Evolutionary conservation across 2,888 invertebrate genomes (phyloP).

Genomic region (Pandemis cinnamomeana): DNA sequence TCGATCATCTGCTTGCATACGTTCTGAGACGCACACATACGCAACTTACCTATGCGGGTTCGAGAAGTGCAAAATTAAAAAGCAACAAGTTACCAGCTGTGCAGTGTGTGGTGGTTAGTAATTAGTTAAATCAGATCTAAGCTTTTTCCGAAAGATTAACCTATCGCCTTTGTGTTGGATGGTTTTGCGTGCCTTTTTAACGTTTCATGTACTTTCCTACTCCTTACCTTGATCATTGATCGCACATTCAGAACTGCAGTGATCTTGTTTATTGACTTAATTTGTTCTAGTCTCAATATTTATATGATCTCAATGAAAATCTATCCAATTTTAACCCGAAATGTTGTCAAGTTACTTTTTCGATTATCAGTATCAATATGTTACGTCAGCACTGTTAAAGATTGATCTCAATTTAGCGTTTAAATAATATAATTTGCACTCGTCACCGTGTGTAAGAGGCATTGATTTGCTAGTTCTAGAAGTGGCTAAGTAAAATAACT

Average conservation of each 20-base stretch:
- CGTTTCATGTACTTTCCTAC: conserved; percentile 47
- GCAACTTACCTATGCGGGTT: not conserved
- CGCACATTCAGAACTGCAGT: conserved; percentile 42
- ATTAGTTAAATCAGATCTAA: conserved; percentile 22
- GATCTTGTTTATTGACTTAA: not conserved
- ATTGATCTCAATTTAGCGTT: conserved; percentile 28
- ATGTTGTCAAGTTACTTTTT: conserved; percentile 18
- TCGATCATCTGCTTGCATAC: not conserved
- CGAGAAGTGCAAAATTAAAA: not conserved
- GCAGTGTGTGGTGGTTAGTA: not conserved
- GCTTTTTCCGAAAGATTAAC: conserved; percentile 14
- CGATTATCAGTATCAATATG: conserved; percentile 13
- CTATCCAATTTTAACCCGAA: not conserved
- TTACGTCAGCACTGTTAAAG: conserved; percentile 16
- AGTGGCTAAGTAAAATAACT: not conserved
- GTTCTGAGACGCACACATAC: not conserved
- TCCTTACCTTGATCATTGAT: conserved; percentile 48
- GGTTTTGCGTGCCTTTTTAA: conserved; percentile 65
- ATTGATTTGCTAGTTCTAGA: not conserved
- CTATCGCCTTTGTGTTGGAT: conserved; percentile 56
- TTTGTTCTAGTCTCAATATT: conserved; percentile 3
- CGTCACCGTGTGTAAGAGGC: not conserved
- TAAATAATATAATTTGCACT: not conserved
- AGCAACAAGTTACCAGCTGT: conserved; percentile 4
- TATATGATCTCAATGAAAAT: conserved; percentile 1